Evolutionary conservation across 2,888 invertebrate species (phyloP), one percentile per base, ranked within the genome.

Genomic region (Clepsis dumicolana): DNA sequence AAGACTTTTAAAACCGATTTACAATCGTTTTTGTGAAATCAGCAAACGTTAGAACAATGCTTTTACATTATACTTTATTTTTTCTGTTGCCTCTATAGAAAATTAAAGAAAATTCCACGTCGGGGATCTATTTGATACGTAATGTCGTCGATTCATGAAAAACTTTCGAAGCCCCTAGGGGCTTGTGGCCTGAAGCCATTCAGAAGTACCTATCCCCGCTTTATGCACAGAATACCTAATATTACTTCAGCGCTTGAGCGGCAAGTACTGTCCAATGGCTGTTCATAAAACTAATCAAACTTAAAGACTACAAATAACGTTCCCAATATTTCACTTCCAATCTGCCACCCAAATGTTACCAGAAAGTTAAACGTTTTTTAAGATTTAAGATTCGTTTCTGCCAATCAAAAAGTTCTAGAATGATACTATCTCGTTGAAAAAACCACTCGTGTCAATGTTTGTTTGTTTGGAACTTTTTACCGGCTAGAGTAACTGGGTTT

Each of bases 221-320:
- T 48, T 21, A 48, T 21, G 10, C 7, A 12, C 48, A 3, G 48
- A 48, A 48, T 21, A 48, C 1, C 48, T 48, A 48, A 48, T 21
- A 21, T 12, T 21, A 12, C 18, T 12, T 21, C 8, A 48, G 21
- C 12, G 12, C 21, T 48, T 12, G 2, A 48, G 4, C 12, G 18
- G 4, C 48, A 3, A 48, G 48, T 48, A 21, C 21, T 48, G 12
- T 48, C 21, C 48, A 48, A 48, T 21, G 48, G 48, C 21, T 21
- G 12, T 48, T 48, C 21, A 48, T 12, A 48, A 21, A 48, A 48
- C 48, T 48, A 48, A 48, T 48, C 48, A 48, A 48, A 48, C 48
- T 48, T 48, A 10, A 8, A 21, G 48, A 48, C 48, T 21, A 48
- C 21, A 12, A 10, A 21, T 10, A 21, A 48, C 48, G 48, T 12